Percentiles rank a stretch among this genome's conserved stretches.
These are phyloP conservation scores for Zaprionus davidi DNA, from an alignment of 1,140 invertebrate species.

Conservation along the genomic window DNA sequence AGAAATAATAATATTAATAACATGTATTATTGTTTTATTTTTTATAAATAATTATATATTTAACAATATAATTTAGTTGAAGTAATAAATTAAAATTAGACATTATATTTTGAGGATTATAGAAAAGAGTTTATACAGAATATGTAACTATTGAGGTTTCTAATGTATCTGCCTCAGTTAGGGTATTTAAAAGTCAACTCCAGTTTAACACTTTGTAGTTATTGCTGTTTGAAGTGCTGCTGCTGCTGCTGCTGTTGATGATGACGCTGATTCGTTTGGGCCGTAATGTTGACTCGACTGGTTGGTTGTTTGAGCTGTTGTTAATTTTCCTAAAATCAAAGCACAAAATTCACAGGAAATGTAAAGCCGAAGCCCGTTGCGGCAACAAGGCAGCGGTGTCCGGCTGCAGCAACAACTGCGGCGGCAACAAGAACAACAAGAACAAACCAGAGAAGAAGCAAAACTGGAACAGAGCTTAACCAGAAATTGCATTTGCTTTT, in stretches of 20 bases:
- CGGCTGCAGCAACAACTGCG: slow-evolving; percentile 45
- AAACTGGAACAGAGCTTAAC: slow-evolving; percentile 48
- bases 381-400: slow-evolving; percentile 46
- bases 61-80: not conserved
- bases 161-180: not conserved
- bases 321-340: slow-evolving; percentile 83
- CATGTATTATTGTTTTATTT: not conserved
- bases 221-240: slow-evolving; percentile 56
- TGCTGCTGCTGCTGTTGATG: slow-evolving; percentile 62
- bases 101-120: too few relatives aligned
- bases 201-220: slow-evolving; percentile 31
- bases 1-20: too few relatives aligned
- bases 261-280: slow-evolving; percentile 81
- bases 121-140: not conserved
- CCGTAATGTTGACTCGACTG: slow-evolving; percentile 74
- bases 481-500: slow-evolving; percentile 67
- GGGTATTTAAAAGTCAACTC: slow-evolving; percentile 19
- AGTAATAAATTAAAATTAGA: too few relatives aligned
- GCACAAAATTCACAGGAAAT: slow-evolving; percentile 80
- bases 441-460: slow-evolving; percentile 36
- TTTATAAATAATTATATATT: not conserved
- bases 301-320: slow-evolving; percentile 73
- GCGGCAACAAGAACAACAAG: slow-evolving; percentile 24
- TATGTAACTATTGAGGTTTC: not conserved
- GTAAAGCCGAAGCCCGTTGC: slow-evolving; percentile 63